phyloP scores from a whole-genome alignment of 2,113 vertebrate genomes.

The Chloropsis cyanopogon region DNA sequence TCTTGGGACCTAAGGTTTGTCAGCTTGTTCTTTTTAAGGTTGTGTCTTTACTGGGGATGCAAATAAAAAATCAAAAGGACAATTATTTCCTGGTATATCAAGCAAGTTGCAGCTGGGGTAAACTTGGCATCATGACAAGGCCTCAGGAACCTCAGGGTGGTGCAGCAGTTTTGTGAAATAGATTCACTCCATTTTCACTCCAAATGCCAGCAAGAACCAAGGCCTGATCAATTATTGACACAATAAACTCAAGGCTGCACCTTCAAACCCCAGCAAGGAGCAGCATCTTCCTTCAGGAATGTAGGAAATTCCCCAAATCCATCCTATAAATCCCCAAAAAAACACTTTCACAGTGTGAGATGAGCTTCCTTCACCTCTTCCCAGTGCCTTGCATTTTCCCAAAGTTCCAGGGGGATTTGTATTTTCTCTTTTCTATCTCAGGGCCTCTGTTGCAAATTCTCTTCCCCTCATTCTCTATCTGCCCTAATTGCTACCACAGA shows the following conservation, averaged over 20 bases:
- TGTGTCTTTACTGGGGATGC: neutral
- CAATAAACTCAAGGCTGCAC: neutral
- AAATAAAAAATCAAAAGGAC: neutral
- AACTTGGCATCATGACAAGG: neutral
- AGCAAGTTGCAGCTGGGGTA: neutral
- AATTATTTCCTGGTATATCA: neutral
- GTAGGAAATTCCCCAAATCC: neutral
- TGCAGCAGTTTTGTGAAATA: neutral
- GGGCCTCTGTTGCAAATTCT: neutral
- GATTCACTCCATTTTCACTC: neutral
- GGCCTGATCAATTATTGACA: neutral
- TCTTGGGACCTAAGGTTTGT: neutral
- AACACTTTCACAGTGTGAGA: neutral
- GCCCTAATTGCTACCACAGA: neutral
- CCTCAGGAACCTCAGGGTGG: neutral
- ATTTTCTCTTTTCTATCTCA: neutral
- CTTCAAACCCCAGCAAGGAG: neutral
- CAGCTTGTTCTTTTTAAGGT: neutral
- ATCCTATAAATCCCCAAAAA: neutral
- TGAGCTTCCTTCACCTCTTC: neutral
- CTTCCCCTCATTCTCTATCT: neutral
- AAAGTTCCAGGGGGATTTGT: neutral
- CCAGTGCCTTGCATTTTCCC: neutral
- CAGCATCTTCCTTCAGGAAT: neutral
- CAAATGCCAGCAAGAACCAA: neutral